Evolutionary conservation across 2,797 vertebrate genomes (phyloP), one percentile per base, ranked within the genome.

Genomic region (Echeneis naucrates): DNA sequence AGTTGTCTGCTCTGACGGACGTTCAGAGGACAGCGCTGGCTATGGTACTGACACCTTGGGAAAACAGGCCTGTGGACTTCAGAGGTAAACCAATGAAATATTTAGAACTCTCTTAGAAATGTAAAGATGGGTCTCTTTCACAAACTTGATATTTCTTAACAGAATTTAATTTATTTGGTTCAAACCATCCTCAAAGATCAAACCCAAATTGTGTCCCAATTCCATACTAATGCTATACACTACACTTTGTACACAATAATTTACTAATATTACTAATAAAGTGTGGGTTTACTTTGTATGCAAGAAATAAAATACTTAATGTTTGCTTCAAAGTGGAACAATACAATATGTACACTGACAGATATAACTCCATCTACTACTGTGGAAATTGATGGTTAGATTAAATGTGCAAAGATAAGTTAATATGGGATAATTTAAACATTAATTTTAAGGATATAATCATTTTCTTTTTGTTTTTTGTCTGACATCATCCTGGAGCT

Each of bases 21-120:
- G 57, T 92, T 8, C 94, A 96, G 87, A 90, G 19, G 71, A 94
- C 75, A 0, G 95, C 95, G 10, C 81, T 96, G 47, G 90, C 83
- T 16, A 85, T 94, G 92, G 95, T 93, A 47, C 88, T 96, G 30
- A 93, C 90, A 3, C 92, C 88, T 0, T 92, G 90, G 91, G 92
- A 94, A 51, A 82, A 93, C 88, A 90, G 80, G 64, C 89, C 83
- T n/a, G 68, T 91, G 5, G 85, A 92, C 84, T 82, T 92, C 69
- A 94, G 89, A 92, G 94, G 95, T 95, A 90, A 77, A 65, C 9
- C 40, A 32, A 12, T 27, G 3, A 53, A 35, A 48, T 23, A n/a
- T 33, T 24, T 35, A 6, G 58, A 55, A 37, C n/a, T 59, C 4
- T 59, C 10, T 56, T 11, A 19, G 55, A 67, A 5, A 30, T 40